Conservation (phyloP, 2,113 vertebrate species). For the Pterocles gutturalis region DNA sequence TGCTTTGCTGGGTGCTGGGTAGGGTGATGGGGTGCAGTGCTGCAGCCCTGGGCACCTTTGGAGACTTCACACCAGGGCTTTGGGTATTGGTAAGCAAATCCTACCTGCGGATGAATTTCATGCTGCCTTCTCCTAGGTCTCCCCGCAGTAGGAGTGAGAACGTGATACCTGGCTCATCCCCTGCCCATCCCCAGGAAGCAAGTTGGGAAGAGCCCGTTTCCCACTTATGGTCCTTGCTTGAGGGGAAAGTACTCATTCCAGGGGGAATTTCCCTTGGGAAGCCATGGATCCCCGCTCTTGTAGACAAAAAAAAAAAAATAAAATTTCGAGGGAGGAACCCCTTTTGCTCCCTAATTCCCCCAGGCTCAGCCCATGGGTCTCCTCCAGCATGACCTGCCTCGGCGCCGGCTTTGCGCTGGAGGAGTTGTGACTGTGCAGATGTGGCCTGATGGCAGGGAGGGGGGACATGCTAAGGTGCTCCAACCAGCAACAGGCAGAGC, state of each 20-base stretch:
- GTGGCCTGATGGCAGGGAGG: accelerated
- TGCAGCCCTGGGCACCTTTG: neutral
- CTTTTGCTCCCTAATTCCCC: neutral
- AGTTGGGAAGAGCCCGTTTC: neutral
- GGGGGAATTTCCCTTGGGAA: neutral
- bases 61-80: accelerated
- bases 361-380: accelerated
- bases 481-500: neutral
- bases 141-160: accelerated
- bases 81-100: neutral
- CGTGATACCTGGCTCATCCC: no score
- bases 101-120: neutral
- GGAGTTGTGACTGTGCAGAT: accelerated
- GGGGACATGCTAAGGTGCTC: neutral
- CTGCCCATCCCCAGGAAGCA: neutral
- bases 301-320: neutral
- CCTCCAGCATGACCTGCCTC: accelerated
- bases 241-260: neutral
- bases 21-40: neutral
- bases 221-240: accelerated
- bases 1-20: accelerated
- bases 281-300: accelerated
- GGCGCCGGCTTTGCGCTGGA: accelerated
- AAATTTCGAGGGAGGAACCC: neutral
- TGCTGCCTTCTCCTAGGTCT: neutral